Base-by-base conservation (phyloP, 2,888 invertebrate species). In the Hemicrepidius hirtus region DNA sequence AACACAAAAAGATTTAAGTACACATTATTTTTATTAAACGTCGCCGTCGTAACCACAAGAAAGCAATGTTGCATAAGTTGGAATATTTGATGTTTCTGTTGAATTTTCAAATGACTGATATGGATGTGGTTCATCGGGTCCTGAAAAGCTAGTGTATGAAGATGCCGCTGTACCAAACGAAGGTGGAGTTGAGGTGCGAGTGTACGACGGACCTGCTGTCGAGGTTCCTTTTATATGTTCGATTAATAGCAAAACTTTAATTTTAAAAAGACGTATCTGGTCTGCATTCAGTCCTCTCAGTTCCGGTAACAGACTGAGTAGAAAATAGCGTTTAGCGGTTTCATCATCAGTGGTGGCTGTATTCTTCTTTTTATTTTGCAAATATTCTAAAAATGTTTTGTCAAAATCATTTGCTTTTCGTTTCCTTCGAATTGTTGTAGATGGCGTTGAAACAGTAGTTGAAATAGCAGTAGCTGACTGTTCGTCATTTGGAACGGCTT, bases 261-360 rank as follows among this genome's bases (percentile, higher is more conserved):
- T 46, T 46, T 46, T 46, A 20, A 46, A 46, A 1, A 13, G 0
- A 46, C 46, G 46, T 20, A 46, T 46, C 20, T 46, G 46, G 3
- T 18, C 3, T 10, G 18, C 46, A 16, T 46, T 9, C 20, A 46
- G 9, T 9, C 13, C 10, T 20, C 20, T 46, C 1, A 46, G 6
- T 20, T 46, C 46, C 2, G 20, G 18, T 18, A 46, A 46, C 10
- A 46, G 20, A 46, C 18, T 18, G 9, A 46, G 46, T 4, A 46
- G 20, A 46, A 20, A 46, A 46, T 46, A 46, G 20, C 46, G 46
- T 46, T 46, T 6, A 18, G 46, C 46, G 10, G 46, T 46, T 46
- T 46, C 46, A 18, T 46, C 20, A 6, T 46, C 46, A 16, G 46
- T 46, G 3, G 46, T 10, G 6, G 46, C 20, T 9, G 46, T 16